These are phyloP conservation scores for Heliornis fulica DNA, from an alignment of 2,113 vertebrate species.

Conservation along the genomic window DNA sequence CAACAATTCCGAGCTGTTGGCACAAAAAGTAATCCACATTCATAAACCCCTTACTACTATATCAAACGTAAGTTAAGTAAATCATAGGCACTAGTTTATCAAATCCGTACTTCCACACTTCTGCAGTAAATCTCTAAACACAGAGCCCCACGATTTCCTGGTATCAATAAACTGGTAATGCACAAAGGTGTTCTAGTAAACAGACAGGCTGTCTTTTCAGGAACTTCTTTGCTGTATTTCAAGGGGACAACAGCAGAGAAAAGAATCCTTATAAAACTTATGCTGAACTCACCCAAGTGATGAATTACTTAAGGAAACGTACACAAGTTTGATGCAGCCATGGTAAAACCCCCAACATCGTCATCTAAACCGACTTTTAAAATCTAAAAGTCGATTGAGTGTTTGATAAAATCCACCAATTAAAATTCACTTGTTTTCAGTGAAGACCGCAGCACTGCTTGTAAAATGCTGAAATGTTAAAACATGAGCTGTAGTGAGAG, in stretches of 20 bases:
- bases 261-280: constrained; percentile 63
- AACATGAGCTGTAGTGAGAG: neutral
- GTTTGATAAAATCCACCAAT: constrained; percentile 51
- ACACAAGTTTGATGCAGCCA: constrained; percentile 65
- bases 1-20: constrained; percentile 84
- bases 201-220: constrained; percentile 70
- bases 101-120: constrained; percentile 78
- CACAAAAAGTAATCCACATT: constrained; percentile 88
- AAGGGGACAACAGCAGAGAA: constrained; percentile 68
- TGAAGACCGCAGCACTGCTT: constrained; percentile 61
- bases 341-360: constrained; percentile 53
- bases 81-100: constrained; percentile 97
- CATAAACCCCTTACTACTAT: constrained; percentile 81
- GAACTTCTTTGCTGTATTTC: constrained; percentile 60
- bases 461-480: neutral
- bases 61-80: constrained; percentile 86
- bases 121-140: constrained; percentile 72
- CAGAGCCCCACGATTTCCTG: constrained; percentile 75
- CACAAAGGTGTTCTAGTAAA: constrained; percentile 71
- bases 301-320: constrained; percentile 51
- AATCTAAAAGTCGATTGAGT: constrained; percentile 16
- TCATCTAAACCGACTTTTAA: constrained; percentile 51
- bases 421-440: constrained; percentile 38
- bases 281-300: constrained; percentile 57
- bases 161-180: constrained; percentile 71